These are phyloP conservation scores for Catocala nupta DNA, from an alignment of 2,888 invertebrate genomes.

Conservation along the genomic window DNA sequence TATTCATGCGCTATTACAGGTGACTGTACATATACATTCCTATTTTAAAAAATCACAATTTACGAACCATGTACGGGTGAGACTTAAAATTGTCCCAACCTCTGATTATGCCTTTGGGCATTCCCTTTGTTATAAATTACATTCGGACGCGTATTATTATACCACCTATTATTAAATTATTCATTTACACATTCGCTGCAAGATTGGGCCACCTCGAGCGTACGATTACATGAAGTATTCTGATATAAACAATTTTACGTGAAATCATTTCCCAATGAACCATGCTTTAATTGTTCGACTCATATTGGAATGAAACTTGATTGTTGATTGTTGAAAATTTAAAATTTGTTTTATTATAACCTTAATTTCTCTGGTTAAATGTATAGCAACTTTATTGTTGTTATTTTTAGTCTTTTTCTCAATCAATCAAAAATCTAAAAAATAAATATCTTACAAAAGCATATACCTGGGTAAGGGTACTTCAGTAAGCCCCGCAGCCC, in stretches of 20 bases:
- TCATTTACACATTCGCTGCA: constrained; percentile 5
- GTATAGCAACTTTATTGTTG: background rate
- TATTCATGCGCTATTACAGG: too few species aligned
- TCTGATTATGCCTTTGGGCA: constrained; percentile 3
- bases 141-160: background rate
- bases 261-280: constrained; percentile 2
- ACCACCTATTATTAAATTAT: background rate
- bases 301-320: constrained; percentile 7
- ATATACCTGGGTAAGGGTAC: too few species aligned
- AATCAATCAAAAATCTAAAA: too few species aligned
- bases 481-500: too few species aligned
- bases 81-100: constrained; percentile 10
- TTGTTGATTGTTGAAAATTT: too few species aligned
- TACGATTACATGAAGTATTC: constrained; percentile 8
- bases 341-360: constrained; percentile 1
- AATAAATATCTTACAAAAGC: too few species aligned
- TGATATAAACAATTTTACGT: constrained; percentile 8
- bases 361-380: too few species aligned
- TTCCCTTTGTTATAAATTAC: constrained; percentile 4
- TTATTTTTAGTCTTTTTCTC: too few species aligned
- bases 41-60: background rate
- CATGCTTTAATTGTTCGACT: constrained; percentile 4
- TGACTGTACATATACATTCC: too few species aligned
- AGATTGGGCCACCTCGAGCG: background rate
- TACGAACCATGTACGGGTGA: background rate